Evolutionary conservation across 2,888 invertebrate genomes (phyloP).

Genomic region (Alcis repandata): DNA sequence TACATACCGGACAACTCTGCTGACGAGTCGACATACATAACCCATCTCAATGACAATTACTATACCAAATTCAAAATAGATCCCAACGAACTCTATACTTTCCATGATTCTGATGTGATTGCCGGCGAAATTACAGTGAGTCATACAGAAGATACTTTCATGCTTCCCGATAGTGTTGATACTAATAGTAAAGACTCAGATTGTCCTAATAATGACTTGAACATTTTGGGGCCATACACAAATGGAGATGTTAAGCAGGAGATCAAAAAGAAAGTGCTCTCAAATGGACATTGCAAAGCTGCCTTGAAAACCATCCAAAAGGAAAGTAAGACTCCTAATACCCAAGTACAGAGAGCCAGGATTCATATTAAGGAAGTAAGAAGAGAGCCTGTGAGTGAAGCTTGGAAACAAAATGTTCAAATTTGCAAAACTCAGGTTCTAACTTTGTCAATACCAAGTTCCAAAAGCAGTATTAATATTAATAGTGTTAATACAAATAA

Average conservation of each 20-base stretch:
- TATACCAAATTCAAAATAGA: conserved; percentile 84
- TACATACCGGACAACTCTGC: conserved; percentile 78
- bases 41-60: conserved; percentile 78
- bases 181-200: conserved; percentile 67
- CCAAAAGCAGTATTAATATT: conserved; percentile 79
- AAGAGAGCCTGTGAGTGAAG: conserved; percentile 61
- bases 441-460: conserved; percentile 55
- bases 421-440: conserved; percentile 64
- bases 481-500: conserved; percentile 70
- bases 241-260: conserved; percentile 74
- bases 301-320: conserved; percentile 50
- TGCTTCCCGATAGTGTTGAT: conserved; percentile 73
- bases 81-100: conserved; percentile 82
- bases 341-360: conserved; percentile 75
- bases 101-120: conserved; percentile 82
- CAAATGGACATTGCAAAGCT: conserved; percentile 74
- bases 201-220: conserved; percentile 71
- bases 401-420: conserved; percentile 59
- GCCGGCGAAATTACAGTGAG: conserved; percentile 82
- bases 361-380: conserved; percentile 60
- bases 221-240: conserved; percentile 64
- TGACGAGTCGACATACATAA: conserved; percentile 78
- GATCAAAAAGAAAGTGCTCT: conserved; percentile 62
- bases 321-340: conserved; percentile 66
- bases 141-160: conserved; percentile 80